Evolutionary conservation across 2,797 vertebrate genomes (phyloP).

Genomic region (Melanotaenia pygmaea): DNA sequence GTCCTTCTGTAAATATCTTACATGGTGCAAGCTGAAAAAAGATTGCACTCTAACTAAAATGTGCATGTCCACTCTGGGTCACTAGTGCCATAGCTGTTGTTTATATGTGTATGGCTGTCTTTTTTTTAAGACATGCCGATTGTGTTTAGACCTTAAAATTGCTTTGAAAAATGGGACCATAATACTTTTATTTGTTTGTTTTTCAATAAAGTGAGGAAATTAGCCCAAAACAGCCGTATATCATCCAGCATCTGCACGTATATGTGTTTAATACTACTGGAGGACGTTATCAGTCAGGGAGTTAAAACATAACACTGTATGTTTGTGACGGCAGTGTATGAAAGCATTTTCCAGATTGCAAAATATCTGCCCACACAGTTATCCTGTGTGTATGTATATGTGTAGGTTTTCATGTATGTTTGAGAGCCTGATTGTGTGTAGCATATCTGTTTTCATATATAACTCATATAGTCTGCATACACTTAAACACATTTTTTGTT

Average conservation of each 20-base stretch:
- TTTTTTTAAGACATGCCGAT: not conserved
- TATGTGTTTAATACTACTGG: not conserved
- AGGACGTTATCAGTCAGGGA: not conserved
- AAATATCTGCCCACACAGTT: slow-evolving; percentile 19
- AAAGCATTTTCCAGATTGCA: slow-evolving; percentile 8
- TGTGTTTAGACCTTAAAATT: not conserved
- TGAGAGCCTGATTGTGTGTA: not conserved
- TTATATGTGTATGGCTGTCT: not conserved
- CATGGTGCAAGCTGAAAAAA: not conserved
- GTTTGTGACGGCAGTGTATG: slow-evolving; percentile 8
- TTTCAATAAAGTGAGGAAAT: slow-evolving; percentile 19
- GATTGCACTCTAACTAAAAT: not conserved
- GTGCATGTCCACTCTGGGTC: not conserved
- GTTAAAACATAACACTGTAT: not conserved
- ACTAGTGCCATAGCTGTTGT: not conserved
- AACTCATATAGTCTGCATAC: not conserved
- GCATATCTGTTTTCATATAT: not conserved
- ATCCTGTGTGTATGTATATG: not conserved
- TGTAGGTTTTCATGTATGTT: not conserved
- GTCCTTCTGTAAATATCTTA: not conserved
- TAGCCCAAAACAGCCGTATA: slow-evolving; percentile 17
- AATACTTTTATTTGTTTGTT: not conserved
- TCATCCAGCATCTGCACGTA: slow-evolving; percentile 11
- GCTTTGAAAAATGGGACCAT: not conserved
- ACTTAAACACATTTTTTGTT: slow-evolving; percentile 3